Evolutionary conservation across 2,113 vertebrate genomes (phyloP).

Genomic region (Calidris pugnax): DNA sequence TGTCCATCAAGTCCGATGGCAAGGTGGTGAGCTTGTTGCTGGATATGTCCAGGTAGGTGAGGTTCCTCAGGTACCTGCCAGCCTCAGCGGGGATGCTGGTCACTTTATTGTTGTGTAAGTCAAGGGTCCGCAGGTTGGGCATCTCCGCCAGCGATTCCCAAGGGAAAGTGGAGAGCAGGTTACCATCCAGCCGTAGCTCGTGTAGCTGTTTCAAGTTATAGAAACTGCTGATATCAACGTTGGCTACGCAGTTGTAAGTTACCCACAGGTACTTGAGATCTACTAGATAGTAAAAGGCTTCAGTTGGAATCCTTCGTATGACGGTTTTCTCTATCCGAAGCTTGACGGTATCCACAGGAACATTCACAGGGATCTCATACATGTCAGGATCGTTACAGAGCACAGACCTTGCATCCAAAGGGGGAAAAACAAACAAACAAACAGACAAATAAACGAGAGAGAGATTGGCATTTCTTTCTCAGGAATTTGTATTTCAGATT

Average conservation of each 20-base stretch:
- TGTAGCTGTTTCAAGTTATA: constrained; percentile 94
- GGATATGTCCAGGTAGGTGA: constrained; percentile 92
- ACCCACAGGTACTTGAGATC: constrained; percentile 93
- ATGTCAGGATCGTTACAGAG: constrained; percentile 94
- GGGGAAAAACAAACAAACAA: too few species aligned
- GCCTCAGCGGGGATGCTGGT: constrained; percentile 80
- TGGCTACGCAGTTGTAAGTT: constrained; percentile 87
- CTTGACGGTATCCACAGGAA: constrained; percentile 89
- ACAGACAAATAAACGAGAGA: background rate
- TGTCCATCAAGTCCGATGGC: constrained; percentile 89
- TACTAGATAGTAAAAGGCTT: constrained; percentile 95
- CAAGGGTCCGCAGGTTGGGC: constrained; percentile 86
- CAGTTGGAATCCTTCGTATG: constrained; percentile 81
- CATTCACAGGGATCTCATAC: constrained; percentile 88
- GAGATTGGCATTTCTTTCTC: background rate
- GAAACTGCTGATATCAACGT: constrained; percentile 86
- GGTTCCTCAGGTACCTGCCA: constrained; percentile 80
- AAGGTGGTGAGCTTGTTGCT: constrained; percentile 92
- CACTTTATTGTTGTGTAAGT: constrained; percentile 92
- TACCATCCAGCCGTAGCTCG: constrained; percentile 91
- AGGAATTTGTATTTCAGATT: background rate
- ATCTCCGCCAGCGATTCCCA: constrained; percentile 91
- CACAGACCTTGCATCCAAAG: constrained; percentile 78
- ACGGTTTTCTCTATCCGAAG: constrained; percentile 93
- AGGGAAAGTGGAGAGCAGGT: constrained; percentile 87